Conservation (phyloP, 2,113 vertebrate genomes). For the Cettia cetti region DNA sequence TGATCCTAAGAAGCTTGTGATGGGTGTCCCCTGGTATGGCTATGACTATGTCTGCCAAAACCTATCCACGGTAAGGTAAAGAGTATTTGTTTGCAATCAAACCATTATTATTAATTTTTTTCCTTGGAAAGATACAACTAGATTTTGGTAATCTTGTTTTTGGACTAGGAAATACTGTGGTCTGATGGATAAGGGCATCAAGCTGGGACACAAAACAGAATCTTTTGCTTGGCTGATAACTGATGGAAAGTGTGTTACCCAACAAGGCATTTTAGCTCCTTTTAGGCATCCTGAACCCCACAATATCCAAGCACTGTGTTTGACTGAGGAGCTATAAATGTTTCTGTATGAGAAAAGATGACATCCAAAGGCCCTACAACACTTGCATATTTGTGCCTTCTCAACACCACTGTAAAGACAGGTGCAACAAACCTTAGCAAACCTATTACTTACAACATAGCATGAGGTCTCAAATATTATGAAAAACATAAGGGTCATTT, state of each 20-base stretch:
- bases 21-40: slow-evolving; percentile 98
- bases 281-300: background rate
- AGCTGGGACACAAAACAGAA: background rate
- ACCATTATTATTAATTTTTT: background rate
- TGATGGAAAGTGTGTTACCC: background rate
- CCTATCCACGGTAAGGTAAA: slow-evolving; percentile 78
- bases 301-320: background rate
- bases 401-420: background rate
- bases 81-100: background rate
- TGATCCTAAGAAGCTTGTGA: slow-evolving; percentile 86
- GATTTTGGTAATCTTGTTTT: background rate
- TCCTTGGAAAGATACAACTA: background rate
- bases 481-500: background rate
- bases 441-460: background rate
- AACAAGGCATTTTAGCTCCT: background rate
- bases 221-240: background rate
- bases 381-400: background rate
- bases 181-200: background rate
- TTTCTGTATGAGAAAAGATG: background rate
- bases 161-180: background rate
- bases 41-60: slow-evolving; percentile 90
- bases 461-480: background rate
- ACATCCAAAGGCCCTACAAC: background rate
- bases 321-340: background rate
- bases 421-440: background rate